A percentile compares a stretch with the other conserved stretches of the same genome.
These are phyloP conservation scores for Athalia circularis DNA, from an alignment of 2,888 invertebrate genomes.

Conservation along the genomic window DNA sequence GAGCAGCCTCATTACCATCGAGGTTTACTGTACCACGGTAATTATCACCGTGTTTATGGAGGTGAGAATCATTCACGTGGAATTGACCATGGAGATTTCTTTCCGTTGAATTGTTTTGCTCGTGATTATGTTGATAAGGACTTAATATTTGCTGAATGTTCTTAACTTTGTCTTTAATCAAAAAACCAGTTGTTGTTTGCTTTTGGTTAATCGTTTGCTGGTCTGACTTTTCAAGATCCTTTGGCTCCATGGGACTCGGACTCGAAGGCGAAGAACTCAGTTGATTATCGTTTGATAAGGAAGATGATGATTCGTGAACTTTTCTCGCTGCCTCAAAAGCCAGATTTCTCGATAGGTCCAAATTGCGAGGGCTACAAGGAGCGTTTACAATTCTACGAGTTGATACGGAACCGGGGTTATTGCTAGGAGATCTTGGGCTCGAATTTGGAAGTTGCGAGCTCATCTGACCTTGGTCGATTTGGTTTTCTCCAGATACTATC, in stretches of 20 bases:
- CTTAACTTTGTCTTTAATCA: conserved; percentile 58
- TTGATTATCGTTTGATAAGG: conserved; percentile 51
- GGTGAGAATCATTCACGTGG: conserved; percentile 55
- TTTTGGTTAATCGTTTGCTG: conserved; percentile 53
- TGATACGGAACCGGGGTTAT: conserved; percentile 50
- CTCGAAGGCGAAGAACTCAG: conserved; percentile 56
- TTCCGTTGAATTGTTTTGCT: conserved; percentile 47
- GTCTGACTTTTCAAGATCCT: conserved; percentile 58
- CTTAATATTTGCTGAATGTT: conserved; percentile 56
- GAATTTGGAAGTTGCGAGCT: conserved; percentile 22
- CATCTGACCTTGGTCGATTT: conserved; percentile 52
- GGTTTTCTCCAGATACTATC: conserved; percentile 52
- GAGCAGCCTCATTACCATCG: conserved; percentile 52
- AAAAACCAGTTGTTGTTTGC: conserved; percentile 2
- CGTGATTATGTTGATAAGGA: conserved; percentile 62
- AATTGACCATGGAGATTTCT: conserved; percentile 38
- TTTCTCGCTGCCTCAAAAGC: conserved; percentile 59
- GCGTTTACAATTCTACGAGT: conserved; percentile 55
- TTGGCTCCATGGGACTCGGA: conserved; percentile 56
- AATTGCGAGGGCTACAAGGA: conserved; percentile 59
- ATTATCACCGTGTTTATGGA: conserved; percentile 60
- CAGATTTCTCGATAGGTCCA: conserved; percentile 59
- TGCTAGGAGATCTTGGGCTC: conserved; percentile 54
- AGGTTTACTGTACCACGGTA: conserved; percentile 55
- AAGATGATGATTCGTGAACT: conserved; percentile 58